A percentile compares a stretch with the other conserved stretches of the same genome.
Conservation (phyloP, 2,888 invertebrate genomes). For the Idaea biselata region DNA sequence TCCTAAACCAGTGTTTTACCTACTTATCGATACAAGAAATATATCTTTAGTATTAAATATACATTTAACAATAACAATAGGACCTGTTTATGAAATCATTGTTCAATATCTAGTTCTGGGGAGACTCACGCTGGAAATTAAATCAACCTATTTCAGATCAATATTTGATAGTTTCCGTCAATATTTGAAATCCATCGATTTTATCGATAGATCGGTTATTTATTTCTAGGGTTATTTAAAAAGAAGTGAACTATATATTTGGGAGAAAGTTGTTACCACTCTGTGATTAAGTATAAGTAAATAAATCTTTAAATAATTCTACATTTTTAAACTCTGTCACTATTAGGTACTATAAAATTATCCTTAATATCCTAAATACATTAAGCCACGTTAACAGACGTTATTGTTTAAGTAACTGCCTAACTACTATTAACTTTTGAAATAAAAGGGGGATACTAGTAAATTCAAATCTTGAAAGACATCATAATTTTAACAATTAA, state of each 20-base stretch:
- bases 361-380: conserved; percentile 3
- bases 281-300: not conserved
- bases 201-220: no score
- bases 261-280: not conserved
- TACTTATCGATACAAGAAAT: not conserved
- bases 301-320: conserved; percentile 3
- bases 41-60: not conserved
- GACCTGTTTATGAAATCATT: no score
- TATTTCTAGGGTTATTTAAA: not conserved
- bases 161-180: no score
- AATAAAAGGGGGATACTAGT: conserved; percentile 8
- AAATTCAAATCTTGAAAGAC: conserved; percentile 20
- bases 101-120: no score
- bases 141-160: no score
- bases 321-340: not conserved
- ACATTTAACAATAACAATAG: not conserved
- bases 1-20: not conserved
- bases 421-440: not conserved
- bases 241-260: not conserved
- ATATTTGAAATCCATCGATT: no score
- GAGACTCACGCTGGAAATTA: no score
- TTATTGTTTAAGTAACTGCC: not conserved
- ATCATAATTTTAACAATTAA: conserved; percentile 36
- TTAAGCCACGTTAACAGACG: not conserved
- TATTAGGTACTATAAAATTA: not conserved